phyloP scores from a whole-genome alignment of 64 coral and sea anemone species.

The Dendrophyllia cribrosa region DNA sequence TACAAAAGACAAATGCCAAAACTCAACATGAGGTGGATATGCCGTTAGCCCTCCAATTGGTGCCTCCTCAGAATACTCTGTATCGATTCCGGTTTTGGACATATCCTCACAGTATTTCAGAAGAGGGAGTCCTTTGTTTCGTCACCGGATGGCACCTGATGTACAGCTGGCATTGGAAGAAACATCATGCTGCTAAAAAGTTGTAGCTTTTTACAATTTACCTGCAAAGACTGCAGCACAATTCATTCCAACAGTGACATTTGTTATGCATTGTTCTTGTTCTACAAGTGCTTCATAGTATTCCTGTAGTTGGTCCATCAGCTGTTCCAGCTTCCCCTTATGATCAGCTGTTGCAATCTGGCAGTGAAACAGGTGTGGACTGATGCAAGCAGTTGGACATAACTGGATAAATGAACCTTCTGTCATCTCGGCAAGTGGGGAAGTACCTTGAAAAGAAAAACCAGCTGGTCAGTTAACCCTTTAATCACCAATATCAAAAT shows the following conservation, averaged over 20 bases:
- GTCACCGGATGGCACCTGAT: constrained; percentile 49
- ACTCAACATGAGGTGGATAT: no score
- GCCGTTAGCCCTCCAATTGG: neutral
- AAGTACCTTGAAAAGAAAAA: neutral
- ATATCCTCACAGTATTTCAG: constrained; percentile 79
- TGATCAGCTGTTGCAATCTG: constrained; percentile 65
- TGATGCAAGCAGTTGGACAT: constrained; percentile 55
- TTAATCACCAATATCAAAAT: no score
- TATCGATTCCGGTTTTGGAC: constrained; percentile 81
- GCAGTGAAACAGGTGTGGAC: constrained; percentile 76
- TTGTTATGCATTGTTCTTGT: constrained; percentile 16
- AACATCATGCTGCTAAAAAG: no score
- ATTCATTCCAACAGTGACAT: constrained; percentile 33
- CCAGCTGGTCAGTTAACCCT: neutral
- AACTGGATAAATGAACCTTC: constrained; percentile 48
- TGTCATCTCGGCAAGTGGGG: neutral
- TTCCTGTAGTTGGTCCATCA: constrained; percentile 63
- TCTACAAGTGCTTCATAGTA: constrained; percentile 17
- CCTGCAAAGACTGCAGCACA: constrained; percentile 61
- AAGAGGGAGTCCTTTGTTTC: constrained; percentile 89
- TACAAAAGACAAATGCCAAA: no score
- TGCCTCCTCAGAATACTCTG: constrained; percentile 22
- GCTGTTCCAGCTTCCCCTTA: constrained; percentile 49
- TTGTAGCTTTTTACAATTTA: neutral
- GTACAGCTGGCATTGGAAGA: no score